phyloP scores from a whole-genome alignment of 2,888 invertebrate genomes.

The Polydrusus tereticollis region DNA sequence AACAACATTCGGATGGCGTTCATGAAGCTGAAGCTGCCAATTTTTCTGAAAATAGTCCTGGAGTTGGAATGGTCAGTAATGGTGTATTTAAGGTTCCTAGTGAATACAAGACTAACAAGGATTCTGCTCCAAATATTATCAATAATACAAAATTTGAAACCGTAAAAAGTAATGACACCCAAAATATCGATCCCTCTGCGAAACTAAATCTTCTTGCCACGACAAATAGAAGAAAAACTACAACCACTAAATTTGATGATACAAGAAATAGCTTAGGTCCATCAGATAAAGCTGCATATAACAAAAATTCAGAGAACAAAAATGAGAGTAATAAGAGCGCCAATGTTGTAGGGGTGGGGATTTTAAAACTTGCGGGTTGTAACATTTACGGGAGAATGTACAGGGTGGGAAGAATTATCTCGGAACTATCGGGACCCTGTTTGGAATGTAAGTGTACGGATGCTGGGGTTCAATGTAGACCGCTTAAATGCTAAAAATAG shows the following conservation, averaged over 20 bases:
- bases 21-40: not conserved
- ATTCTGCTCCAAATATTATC: not conserved
- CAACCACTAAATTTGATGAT: not conserved
- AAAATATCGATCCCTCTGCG: not conserved
- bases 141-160: not conserved
- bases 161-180: too few relatives aligned
- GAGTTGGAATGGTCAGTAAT: not conserved
- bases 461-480: constrained; percentile 84
- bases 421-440: constrained; percentile 85
- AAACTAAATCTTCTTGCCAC: not conserved
- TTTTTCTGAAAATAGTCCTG: not conserved
- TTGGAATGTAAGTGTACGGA: constrained; percentile 89
- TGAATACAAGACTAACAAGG: not conserved
- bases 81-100: not conserved
- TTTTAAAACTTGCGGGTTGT: constrained; percentile 86
- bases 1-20: not conserved
- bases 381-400: constrained; percentile 93
- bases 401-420: constrained; percentile 83
- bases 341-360: constrained; percentile 66
- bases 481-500: constrained; percentile 48
- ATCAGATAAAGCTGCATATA: not conserved
- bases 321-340: not conserved
- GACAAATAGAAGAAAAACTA: not conserved
- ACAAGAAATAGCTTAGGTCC: not conserved
- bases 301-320: constrained; percentile 1